Evolutionary conservation across 2,797 vertebrate genomes (phyloP).

Genomic region (Anabas testudineus): DNA sequence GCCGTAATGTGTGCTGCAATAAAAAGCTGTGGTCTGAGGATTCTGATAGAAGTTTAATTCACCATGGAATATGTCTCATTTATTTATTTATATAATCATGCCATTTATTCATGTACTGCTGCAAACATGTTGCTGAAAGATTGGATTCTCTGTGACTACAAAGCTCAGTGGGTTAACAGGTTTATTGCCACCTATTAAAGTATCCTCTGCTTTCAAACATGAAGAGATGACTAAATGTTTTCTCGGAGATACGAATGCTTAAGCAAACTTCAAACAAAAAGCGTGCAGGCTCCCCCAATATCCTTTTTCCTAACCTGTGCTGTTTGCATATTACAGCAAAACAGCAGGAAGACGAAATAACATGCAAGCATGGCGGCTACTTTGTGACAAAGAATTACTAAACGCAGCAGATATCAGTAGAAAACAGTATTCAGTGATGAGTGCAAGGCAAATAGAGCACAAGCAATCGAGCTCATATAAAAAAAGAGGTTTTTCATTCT

Average conservation of each 20-base stretch:
- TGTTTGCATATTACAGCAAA: slow-evolving; percentile 52
- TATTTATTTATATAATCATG: slow-evolving; percentile 72
- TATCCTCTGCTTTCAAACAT: slow-evolving; percentile 46
- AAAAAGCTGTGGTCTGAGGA: slow-evolving; percentile 68
- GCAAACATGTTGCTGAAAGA: slow-evolving; percentile 66
- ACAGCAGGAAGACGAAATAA: slow-evolving; percentile 16
- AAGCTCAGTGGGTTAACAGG: slow-evolving; percentile 62
- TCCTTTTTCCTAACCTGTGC: slow-evolving; percentile 31
- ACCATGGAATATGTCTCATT: slow-evolving; percentile 62
- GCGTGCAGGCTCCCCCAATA: slow-evolving; percentile 27
- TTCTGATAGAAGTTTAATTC: slow-evolving; percentile 76
- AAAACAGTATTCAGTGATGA: neutral
- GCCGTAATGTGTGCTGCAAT: slow-evolving; percentile 72
- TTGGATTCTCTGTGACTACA: slow-evolving; percentile 58
- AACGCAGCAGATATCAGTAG: neutral
- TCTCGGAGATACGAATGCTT: slow-evolving; percentile 34
- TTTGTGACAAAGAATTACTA: neutral
- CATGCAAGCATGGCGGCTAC: slow-evolving; percentile 3
- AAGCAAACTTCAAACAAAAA: slow-evolving; percentile 50
- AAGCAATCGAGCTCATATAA: too few relatives aligned
- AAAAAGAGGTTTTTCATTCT: too few relatives aligned
- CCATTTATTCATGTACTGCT: slow-evolving; percentile 53
- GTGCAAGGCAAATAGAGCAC: neutral
- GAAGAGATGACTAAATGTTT: slow-evolving; percentile 55
- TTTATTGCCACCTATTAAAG: slow-evolving; percentile 51